phyloP scores from a whole-genome alignment of 2,888 invertebrate genomes.

The Caenorhabditis zanzibari region DNA sequence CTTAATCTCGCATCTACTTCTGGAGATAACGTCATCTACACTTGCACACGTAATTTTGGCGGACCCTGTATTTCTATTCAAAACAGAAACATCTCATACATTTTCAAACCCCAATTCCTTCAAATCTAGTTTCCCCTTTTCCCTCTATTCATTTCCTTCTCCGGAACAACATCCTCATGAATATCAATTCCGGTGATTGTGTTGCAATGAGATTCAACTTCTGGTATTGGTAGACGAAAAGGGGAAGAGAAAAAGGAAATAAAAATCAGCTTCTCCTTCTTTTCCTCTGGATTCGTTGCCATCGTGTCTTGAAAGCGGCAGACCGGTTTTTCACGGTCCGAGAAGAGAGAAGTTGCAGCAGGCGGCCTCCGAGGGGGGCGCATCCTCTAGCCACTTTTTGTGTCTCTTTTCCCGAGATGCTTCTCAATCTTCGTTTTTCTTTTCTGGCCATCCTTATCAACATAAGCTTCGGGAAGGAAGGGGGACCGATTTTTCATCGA shows the following conservation, averaged over 20 bases:
- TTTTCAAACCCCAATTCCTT: slow-evolving; percentile 5
- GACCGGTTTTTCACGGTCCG: slow-evolving; percentile 42
- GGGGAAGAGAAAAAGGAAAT: slow-evolving; percentile 35
- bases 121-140: slow-evolving; percentile 22
- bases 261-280: slow-evolving; percentile 46
- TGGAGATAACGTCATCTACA: too few species aligned
- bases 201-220: slow-evolving; percentile 7
- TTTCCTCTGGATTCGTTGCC: slow-evolving; percentile 44
- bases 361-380: slow-evolving; percentile 28
- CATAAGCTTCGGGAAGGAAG: background rate
- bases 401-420: slow-evolving; percentile 36
- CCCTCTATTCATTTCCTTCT: background rate
- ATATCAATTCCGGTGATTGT: slow-evolving; percentile 51
- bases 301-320: slow-evolving; percentile 41
- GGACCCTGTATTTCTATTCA: too few species aligned
- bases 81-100: slow-evolving; percentile 10
- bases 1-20: too few species aligned
- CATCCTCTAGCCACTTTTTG: slow-evolving; percentile 59
- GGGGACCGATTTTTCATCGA: slow-evolving; percentile 39
- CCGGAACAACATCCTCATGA: slow-evolving; percentile 30
- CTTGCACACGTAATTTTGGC: too few species aligned
- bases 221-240: slow-evolving; percentile 11
- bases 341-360: slow-evolving; percentile 43
- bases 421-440: slow-evolving; percentile 31
- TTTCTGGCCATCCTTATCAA: slow-evolving; percentile 51